phyloP scores from a whole-genome alignment of 2,113 vertebrate species.

The Phaetusa simplex region DNA sequence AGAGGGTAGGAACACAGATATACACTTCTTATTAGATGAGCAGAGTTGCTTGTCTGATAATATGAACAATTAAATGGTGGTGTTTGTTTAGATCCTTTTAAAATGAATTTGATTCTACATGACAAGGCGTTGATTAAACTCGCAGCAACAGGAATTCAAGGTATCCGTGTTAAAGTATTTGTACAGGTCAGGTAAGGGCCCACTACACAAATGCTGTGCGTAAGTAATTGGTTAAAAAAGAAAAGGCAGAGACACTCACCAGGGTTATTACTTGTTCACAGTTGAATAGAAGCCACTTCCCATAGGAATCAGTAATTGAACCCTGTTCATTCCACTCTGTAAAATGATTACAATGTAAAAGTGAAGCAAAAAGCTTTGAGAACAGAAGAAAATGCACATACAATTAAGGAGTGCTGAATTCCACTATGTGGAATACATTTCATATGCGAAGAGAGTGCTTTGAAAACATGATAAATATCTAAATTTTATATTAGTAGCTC shows the following conservation, averaged over 20 bases:
- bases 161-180: background rate
- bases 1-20: conserved; percentile 60
- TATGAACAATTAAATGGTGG: conserved; percentile 67
- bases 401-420: conserved; percentile 25
- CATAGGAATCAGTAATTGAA: background rate
- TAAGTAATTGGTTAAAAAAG: background rate
- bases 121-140: conserved; percentile 46
- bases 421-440: background rate
- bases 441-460: background rate
- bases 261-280: background rate
- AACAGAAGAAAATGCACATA: conserved; percentile 8
- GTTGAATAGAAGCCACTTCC: background rate
- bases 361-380: background rate
- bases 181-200: background rate
- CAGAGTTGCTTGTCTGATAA: conserved; percentile 68
- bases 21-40: conserved; percentile 71
- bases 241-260: background rate
- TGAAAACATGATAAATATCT: conserved; percentile 45
- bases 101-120: conserved; percentile 44
- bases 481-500: conserved; percentile 37
- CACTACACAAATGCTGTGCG: background rate
- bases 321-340: background rate
- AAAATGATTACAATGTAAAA: background rate
- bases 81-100: conserved; percentile 64
- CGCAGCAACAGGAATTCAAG: background rate